Evolutionary conservation across 2,888 invertebrate genomes (phyloP), one percentile per base, ranked within the genome.

Genomic region (Harpagoxenus sublaevis): DNA sequence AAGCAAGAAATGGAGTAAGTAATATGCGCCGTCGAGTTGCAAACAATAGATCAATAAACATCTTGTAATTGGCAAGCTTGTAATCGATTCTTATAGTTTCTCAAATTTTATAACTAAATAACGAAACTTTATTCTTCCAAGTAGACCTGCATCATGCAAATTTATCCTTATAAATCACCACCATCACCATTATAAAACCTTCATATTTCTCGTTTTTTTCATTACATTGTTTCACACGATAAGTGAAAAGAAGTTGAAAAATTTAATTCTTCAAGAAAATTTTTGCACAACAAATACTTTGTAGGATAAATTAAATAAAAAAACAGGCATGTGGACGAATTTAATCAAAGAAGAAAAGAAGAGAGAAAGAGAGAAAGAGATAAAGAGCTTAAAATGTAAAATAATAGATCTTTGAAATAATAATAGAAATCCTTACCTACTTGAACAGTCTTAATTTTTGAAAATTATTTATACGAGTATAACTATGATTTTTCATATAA

Each of bases 221-320:
- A 23, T 23, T 28, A 31, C n/a, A 3, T 2, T 51, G 3, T 8
- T 48, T 15, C 1, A 45, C 3, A 31, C 0, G n/a, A 28, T 23
- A 31, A n/a, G 5, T 3, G 8, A 45, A 66, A 45, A 9, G 0
- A 23, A 63, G 0, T 39, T 9, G 0, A 4, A 39, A 28, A n/a
- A 45, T 6, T 31, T 9, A 42, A 12, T 70, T 53, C 53, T 51
- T 51, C n/a, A n/a, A 0, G 1, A 23, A 51, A 53, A 35, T 48
- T 12, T 70, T 53, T 12, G 3, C 3, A 45, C 8, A 0, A 51
- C 12, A 6, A 12, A 53, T 35, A 51, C 0, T 68, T 18, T 51
- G 18, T 31, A 3, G 15, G 3, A n/a, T 70, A 18, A 70, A 18
- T 70, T 70, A 63, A 62, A 39, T 70, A 70, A 51, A 63, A 62